These are phyloP conservation scores for Pogonognathellus flavescens DNA, from an alignment of 1,140 invertebrate genomes.

Conservation along the genomic window DNA sequence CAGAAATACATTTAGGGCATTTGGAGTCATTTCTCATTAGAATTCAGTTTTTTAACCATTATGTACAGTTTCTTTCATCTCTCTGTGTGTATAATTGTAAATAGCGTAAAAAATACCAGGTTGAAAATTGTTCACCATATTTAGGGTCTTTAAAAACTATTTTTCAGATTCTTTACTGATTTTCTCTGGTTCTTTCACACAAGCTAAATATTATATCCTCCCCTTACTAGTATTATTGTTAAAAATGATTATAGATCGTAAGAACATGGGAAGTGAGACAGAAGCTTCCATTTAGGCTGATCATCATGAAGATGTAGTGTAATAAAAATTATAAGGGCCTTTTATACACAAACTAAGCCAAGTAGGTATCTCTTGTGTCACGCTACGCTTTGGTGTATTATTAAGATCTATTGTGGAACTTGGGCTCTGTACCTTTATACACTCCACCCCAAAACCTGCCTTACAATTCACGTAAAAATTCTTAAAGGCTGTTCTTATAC, in stretches of 20 bases:
- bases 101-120: background rate
- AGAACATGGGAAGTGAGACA: background rate
- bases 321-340: background rate
- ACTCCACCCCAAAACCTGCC: too few relatives aligned
- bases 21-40: too few relatives aligned
- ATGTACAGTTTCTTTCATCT: slow-evolving; percentile 1
- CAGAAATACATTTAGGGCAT: too few relatives aligned
- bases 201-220: background rate
- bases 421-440: too few relatives aligned
- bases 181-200: slow-evolving; percentile 17
- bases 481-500: too few relatives aligned
- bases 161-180: background rate
- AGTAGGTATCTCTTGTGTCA: background rate
- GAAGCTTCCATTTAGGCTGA: background rate
- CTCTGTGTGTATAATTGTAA: background rate
- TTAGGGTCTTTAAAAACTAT: background rate
- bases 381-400: too few relatives aligned
- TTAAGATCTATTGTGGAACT: too few relatives aligned
- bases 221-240: slow-evolving; percentile 8
- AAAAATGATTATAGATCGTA: background rate
- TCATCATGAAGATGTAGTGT: background rate
- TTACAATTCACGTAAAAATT: too few relatives aligned
- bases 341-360: background rate
- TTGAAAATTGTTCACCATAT: background rate
- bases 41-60: slow-evolving; percentile 25